Percentiles rank a stretch among this genome's conserved stretches.
Evolutionary conservation across 1,140 invertebrate genomes (phyloP).

Genomic region (Gerris buenoi): DNA sequence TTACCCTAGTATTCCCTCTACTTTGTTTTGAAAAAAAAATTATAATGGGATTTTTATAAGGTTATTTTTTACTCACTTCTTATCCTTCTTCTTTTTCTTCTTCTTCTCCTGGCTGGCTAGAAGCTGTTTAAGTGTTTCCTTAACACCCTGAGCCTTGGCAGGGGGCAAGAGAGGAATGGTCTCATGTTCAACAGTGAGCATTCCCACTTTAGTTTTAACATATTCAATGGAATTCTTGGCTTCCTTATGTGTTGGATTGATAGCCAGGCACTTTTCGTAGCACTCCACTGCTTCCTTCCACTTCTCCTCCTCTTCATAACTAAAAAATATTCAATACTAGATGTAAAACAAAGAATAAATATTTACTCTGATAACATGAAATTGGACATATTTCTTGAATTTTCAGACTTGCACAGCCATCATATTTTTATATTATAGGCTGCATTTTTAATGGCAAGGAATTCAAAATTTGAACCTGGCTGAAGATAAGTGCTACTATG

Average conservation of each 20-base stretch:
- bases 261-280: constrained; percentile 62
- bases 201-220: constrained; percentile 45
- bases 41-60: too few species aligned
- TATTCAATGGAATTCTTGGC: constrained; percentile 65
- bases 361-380: too few species aligned
- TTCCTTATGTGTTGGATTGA: constrained; percentile 69
- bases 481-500: too few species aligned
- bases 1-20: too few species aligned
- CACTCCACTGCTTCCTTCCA: constrained; percentile 68
- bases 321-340: constrained; percentile 16
- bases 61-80: too few species aligned
- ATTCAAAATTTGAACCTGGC: too few species aligned
- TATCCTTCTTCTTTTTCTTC: constrained; percentile 43
- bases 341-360: not conserved
- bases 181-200: constrained; percentile 35
- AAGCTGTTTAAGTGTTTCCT: constrained; percentile 45
- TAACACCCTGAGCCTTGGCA: constrained; percentile 40
- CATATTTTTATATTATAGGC: too few species aligned
- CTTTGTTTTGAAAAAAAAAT: too few species aligned
- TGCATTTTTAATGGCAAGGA: too few species aligned
- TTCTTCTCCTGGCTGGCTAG: constrained; percentile 25
- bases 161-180: constrained; percentile 37
- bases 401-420: too few species aligned
- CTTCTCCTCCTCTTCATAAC: constrained; percentile 67
- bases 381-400: too few species aligned